Conservation (phyloP, 2,113 vertebrate genomes). For the Phoxinus phoxinus region DNA sequence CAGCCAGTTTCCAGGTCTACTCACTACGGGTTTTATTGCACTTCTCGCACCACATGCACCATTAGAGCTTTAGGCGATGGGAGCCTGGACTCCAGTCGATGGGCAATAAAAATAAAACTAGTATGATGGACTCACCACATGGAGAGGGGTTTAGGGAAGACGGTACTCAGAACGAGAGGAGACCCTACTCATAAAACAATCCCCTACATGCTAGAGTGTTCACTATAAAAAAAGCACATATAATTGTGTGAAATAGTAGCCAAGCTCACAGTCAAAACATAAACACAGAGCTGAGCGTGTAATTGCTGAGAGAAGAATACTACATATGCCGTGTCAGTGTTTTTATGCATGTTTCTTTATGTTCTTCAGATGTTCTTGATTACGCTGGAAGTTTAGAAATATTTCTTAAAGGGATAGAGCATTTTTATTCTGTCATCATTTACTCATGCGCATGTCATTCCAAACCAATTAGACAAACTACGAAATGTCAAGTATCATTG, state of each 20-base stretch:
- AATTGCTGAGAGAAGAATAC: background rate
- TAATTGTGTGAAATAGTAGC: slow-evolving; percentile 36
- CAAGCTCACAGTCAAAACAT: slow-evolving; percentile 51
- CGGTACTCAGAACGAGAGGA: background rate
- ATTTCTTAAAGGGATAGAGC: background rate
- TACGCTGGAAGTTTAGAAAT: background rate
- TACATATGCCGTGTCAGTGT: background rate
- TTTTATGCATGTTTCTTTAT: background rate
- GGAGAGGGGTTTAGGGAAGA: background rate
- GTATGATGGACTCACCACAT: slow-evolving; percentile 20
- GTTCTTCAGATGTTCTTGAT: background rate
- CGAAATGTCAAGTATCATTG: too few species aligned
- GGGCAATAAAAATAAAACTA: slow-evolving; percentile 31
- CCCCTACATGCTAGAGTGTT: slow-evolving; percentile 19
- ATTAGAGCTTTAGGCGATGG: background rate
- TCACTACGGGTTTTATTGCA: background rate
- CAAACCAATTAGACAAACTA: too few species aligned
- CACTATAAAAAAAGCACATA: slow-evolving; percentile 22
- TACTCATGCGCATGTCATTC: too few species aligned
- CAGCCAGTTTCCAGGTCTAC: background rate
- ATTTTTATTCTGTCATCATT: too few species aligned
- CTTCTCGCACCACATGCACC: background rate
- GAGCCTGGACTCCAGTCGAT: slow-evolving; percentile 23
- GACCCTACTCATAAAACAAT: slow-evolving; percentile 40
- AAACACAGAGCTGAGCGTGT: slow-evolving; percentile 22